Conservation (phyloP, 2,888 invertebrate species). For the Corbicula japonica region DNA sequence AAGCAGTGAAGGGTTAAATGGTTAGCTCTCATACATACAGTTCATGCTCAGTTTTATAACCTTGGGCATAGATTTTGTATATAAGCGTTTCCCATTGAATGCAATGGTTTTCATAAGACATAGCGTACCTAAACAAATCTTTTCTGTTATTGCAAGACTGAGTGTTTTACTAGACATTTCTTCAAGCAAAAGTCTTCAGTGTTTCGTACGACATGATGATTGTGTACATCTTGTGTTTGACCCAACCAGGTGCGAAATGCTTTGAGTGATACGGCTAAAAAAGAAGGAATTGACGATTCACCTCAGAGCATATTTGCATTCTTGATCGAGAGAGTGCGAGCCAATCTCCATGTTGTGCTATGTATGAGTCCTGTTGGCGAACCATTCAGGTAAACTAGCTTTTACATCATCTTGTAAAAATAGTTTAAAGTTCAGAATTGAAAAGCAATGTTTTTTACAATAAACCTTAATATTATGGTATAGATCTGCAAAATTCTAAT, state of each 20-base stretch:
- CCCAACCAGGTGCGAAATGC: conserved; percentile 83
- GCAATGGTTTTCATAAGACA: too few relatives aligned
- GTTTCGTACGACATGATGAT: conserved; percentile 2
- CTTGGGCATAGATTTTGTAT: too few relatives aligned
- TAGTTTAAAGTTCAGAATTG: too few relatives aligned
- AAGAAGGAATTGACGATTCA: conserved; percentile 86
- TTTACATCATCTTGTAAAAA: neutral
- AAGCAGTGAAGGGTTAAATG: too few relatives aligned
- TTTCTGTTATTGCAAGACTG: too few relatives aligned
- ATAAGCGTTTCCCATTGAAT: too few relatives aligned
- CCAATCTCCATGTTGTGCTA: conserved; percentile 93
- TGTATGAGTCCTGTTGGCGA: conserved; percentile 97
- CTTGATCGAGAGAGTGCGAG: conserved; percentile 92
- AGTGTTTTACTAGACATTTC: neutral
- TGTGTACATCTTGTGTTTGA: conserved; percentile 61
- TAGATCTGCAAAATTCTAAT: too few relatives aligned
- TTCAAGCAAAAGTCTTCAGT: conserved; percentile 9
- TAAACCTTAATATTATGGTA: too few relatives aligned
- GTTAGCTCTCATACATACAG: too few relatives aligned
- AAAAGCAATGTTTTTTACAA: too few relatives aligned
- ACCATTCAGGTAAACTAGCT: conserved; percentile 88
- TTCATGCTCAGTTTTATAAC: too few relatives aligned
- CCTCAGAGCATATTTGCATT: conserved; percentile 91
- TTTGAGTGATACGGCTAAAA: conserved; percentile 84
- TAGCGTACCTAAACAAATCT: too few relatives aligned